Evolutionary conservation across 2,113 vertebrate species (phyloP).

Genomic region (Python bivittatus): DNA sequence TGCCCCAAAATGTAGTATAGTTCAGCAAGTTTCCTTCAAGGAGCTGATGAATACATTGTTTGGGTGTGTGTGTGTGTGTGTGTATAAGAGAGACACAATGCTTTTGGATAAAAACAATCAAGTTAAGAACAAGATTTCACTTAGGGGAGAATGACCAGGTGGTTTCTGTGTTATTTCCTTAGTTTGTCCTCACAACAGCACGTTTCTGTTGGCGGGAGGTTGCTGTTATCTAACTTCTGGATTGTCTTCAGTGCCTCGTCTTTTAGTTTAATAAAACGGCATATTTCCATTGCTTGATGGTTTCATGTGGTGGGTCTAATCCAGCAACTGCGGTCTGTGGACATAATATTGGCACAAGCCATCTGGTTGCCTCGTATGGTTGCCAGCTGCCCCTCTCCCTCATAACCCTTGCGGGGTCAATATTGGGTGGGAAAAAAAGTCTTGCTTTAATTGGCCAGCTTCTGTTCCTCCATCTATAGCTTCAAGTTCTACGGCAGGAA

Average conservation of each 20-base stretch:
- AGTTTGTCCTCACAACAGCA: not conserved
- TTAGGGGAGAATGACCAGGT: not conserved
- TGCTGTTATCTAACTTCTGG: not conserved
- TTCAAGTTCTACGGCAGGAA: too few species aligned
- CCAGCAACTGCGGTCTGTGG: not conserved
- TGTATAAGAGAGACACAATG: too few species aligned
- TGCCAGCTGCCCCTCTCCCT: not conserved
- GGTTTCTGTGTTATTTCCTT: not conserved
- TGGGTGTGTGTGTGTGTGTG: too few species aligned
- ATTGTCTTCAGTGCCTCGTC: not conserved
- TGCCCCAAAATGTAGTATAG: too few species aligned
- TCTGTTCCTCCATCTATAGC: too few species aligned
- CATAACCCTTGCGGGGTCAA: not conserved
- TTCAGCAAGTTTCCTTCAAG: too few species aligned
- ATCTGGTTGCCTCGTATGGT: not conserved
- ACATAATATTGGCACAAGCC: not conserved
- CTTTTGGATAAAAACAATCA: not conserved
- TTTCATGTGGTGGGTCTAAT: not conserved
- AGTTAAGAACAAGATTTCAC: not conserved
- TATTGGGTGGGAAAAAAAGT: not conserved
- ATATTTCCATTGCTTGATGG: not conserved
- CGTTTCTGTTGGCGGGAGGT: not conserved
- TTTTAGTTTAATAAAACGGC: not conserved
- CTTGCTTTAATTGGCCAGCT: too few species aligned
- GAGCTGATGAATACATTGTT: too few species aligned